phyloP scores from a whole-genome alignment of 1,140 invertebrate species.

The Dryas iulia region DNA sequence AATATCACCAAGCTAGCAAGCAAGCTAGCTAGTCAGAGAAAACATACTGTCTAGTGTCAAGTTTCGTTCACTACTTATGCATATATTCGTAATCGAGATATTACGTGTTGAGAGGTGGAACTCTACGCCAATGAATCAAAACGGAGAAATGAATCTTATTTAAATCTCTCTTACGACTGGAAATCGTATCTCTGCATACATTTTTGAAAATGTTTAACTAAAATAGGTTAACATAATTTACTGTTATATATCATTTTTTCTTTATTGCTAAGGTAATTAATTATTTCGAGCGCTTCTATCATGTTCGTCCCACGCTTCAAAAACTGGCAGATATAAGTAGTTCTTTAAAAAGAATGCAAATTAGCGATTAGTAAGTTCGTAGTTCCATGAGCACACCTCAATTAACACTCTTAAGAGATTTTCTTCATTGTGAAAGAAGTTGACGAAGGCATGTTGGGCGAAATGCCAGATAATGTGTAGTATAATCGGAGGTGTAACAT shows the following conservation, averaged over 20 bases:
- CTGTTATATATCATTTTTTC: neutral
- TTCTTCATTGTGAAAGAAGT: slow-evolving; percentile 19
- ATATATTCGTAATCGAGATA: no score
- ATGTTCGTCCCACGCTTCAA: slow-evolving; percentile 9
- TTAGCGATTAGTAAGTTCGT: slow-evolving; percentile 11
- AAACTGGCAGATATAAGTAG: slow-evolving; percentile 5
- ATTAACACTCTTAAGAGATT: slow-evolving; percentile 16
- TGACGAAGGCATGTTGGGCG: slow-evolving; percentile 19
- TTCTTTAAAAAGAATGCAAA: slow-evolving; percentile 24
- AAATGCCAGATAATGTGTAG: slow-evolving; percentile 31
- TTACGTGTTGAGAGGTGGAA: no score
- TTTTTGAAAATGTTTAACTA: neutral
- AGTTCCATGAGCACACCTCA: slow-evolving; percentile 13
- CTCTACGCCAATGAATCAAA: no score
- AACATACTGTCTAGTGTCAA: no score
- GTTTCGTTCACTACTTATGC: no score
- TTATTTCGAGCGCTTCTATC: slow-evolving; percentile 14
- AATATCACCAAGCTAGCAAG: no score
- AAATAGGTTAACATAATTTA: neutral
- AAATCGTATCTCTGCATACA: neutral
- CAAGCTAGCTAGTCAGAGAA: no score
- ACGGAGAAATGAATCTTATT: no score
- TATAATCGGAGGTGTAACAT: neutral
- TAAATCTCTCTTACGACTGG: no score
- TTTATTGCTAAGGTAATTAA: neutral